Percentiles rank a stretch among this genome's conserved stretches.
Conservation (phyloP, 2,888 invertebrate genomes). For the Arrhopalites spinosus region DNA sequence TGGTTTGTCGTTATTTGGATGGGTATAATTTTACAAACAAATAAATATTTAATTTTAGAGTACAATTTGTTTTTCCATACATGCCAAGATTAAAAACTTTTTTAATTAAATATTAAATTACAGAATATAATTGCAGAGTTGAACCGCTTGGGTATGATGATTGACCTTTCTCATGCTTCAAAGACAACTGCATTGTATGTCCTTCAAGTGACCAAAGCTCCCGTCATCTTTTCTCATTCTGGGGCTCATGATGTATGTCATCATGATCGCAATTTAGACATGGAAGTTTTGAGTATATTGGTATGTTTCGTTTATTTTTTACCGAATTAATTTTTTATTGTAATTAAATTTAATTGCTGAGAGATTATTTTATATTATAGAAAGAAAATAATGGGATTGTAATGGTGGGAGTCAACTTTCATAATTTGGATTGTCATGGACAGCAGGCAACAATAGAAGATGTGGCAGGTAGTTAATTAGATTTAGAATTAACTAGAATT, state of each 20-base stretch:
- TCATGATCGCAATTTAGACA: slow-evolving; percentile 66
- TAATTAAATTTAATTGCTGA: background rate
- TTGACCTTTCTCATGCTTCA: slow-evolving; percentile 70
- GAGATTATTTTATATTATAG: background rate
- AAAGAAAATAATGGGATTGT: slow-evolving; percentile 3
- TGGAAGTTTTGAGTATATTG: slow-evolving; percentile 66
- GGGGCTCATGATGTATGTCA: slow-evolving; percentile 67
- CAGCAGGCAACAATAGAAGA: slow-evolving; percentile 4
- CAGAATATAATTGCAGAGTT: slow-evolving; percentile 62
- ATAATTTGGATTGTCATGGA: background rate
- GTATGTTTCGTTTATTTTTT: slow-evolving; percentile 58
- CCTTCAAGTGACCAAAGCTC: slow-evolving; percentile 65
- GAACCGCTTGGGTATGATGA: slow-evolving; percentile 72
- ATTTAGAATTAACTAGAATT: background rate
- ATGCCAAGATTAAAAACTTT: no score
- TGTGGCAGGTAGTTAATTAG: slow-evolving; percentile 1
- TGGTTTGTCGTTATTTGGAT: no score
- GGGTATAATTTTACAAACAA: no score
- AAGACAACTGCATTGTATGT: slow-evolving; percentile 68
- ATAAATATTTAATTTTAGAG: no score
- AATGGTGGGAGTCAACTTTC: background rate
- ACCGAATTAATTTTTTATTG: background rate
- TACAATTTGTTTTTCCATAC: no score
- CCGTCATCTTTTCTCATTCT: slow-evolving; percentile 63
- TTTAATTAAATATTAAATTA: background rate